phyloP scores from a whole-genome alignment of 2,888 invertebrate genomes.

The Clistopyga incitator region DNA sequence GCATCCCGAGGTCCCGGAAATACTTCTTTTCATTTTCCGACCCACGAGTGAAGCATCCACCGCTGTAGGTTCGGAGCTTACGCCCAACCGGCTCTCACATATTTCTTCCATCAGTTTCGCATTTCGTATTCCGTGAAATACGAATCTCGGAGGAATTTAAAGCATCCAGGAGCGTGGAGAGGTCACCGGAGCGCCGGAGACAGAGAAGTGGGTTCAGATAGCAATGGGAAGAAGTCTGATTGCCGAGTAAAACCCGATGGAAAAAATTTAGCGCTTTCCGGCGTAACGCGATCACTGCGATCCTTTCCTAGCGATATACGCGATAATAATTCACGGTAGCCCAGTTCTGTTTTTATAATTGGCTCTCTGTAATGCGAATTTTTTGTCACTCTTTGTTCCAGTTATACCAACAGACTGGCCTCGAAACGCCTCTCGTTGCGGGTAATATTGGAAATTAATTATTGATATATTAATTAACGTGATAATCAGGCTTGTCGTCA shows the following conservation, averaged over 20 bases:
- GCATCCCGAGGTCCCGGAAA: conserved; percentile 51
- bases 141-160: conserved; percentile 75
- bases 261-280: conserved; percentile 11
- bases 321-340: conserved; percentile 50
- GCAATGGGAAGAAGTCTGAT: not conserved
- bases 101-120: conserved; percentile 73
- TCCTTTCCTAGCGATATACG: conserved; percentile 6
- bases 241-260: not conserved
- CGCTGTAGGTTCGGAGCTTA: not conserved
- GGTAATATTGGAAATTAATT: conserved; percentile 51
- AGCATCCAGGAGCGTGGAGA: conserved; percentile 69
- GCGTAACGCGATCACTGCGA: not conserved
- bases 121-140: conserved; percentile 76
- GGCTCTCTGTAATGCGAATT: conserved; percentile 57
- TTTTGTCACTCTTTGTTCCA: conserved; percentile 54
- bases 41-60: not conserved
- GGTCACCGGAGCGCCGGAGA: conserved; percentile 32
- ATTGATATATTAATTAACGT: conserved; percentile 36
- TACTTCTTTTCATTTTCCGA: conserved; percentile 55
- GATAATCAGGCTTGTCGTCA: not conserved
- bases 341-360: conserved; percentile 62
- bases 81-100: conserved; percentile 60
- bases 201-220: conserved; percentile 14
- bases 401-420: not conserved
- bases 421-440: not conserved